phyloP scores from a whole-genome alignment of 2,113 vertebrate species.

The Neotoma lepida region DNA sequence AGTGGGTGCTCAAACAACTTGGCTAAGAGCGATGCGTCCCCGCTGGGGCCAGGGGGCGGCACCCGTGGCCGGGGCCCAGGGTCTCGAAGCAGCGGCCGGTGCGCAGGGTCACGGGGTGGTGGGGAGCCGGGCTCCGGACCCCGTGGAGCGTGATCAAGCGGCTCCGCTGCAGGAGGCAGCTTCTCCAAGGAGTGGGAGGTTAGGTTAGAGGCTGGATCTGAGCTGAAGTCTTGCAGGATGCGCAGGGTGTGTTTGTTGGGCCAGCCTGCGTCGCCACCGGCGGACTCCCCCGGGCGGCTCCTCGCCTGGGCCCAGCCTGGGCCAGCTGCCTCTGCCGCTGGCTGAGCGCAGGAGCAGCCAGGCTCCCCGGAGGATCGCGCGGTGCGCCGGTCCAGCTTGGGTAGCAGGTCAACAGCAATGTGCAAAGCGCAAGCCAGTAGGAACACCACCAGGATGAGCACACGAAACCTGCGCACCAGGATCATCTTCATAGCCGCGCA shows the following conservation, averaged over 20 bases:
- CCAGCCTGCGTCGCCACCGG: slow-evolving; percentile 89
- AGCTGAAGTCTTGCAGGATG: slow-evolving; percentile 96
- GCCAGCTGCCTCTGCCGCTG: slow-evolving; percentile 59
- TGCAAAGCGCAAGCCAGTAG: slow-evolving; percentile 96
- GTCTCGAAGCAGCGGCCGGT: slow-evolving; percentile 75
- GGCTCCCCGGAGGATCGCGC: slow-evolving; percentile 78
- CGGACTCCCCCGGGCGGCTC: slow-evolving; percentile 84
- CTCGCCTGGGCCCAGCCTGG: slow-evolving; percentile 75
- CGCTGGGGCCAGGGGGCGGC: slow-evolving; percentile 72
- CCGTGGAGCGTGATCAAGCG: slow-evolving; percentile 66
- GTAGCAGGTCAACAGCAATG: slow-evolving; percentile 95
- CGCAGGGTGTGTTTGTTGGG: slow-evolving; percentile 95
- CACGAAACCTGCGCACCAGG: slow-evolving; percentile 93
- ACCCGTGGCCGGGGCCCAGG: slow-evolving; percentile 68
- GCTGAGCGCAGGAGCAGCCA: slow-evolving; percentile 90
- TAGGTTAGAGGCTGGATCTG: slow-evolving; percentile 93
- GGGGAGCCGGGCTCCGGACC: slow-evolving; percentile 73
- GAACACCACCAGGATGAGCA: slow-evolving; percentile 94
- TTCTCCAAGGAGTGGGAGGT: slow-evolving; percentile 92
- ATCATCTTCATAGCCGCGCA: slow-evolving; percentile 91
- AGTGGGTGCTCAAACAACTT: slow-evolving; percentile 92
- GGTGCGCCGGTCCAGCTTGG: slow-evolving; percentile 91
- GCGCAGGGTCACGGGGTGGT: neutral
- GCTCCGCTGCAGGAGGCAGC: slow-evolving; percentile 77
- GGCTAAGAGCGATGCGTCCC: slow-evolving; percentile 84